Evolutionary conservation across 2,797 vertebrate species (phyloP).

Genomic region (Acanthurus lineatus): DNA sequence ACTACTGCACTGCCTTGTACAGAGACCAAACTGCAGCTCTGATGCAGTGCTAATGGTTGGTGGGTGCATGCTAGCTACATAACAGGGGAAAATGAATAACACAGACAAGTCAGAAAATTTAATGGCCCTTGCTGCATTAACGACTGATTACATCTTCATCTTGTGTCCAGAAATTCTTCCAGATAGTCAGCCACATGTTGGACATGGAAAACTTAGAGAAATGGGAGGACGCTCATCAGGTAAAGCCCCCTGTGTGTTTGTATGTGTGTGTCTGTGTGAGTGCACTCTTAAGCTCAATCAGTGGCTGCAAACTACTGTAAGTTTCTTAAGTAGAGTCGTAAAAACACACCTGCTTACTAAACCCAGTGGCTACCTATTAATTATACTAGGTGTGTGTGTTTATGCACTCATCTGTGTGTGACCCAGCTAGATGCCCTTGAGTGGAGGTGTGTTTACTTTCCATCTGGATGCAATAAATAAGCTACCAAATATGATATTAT

Average conservation of each 20-base stretch:
- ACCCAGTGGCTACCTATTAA: slow-evolving; percentile 21
- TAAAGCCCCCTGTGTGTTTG: slow-evolving; percentile 65
- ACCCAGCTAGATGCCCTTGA: slow-evolving; percentile 54
- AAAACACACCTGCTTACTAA: slow-evolving; percentile 55
- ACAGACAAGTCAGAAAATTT: background rate
- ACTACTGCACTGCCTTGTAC: slow-evolving; percentile 9
- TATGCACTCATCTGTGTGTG: slow-evolving; percentile 31
- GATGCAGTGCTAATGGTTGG: background rate
- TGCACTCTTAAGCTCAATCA: background rate
- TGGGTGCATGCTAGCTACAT: background rate
- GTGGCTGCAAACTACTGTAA: background rate
- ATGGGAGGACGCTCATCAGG: slow-evolving; percentile 98
- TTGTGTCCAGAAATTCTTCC: slow-evolving; percentile 94
- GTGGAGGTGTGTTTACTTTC: slow-evolving; percentile 56
- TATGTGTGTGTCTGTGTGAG: slow-evolving; percentile 9
- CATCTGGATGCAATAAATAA: slow-evolving; percentile 72
- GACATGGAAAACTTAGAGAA: slow-evolving; percentile 94
- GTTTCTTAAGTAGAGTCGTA: slow-evolving; percentile 20
- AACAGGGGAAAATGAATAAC: background rate
- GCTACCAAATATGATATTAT: slow-evolving; percentile 39
- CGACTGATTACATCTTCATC: background rate
- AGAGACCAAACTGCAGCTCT: slow-evolving; percentile 6
- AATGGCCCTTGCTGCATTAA: background rate
- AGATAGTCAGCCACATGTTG: slow-evolving; percentile 98
- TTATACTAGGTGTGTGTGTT: slow-evolving; percentile 5